Evolutionary conservation across 2,113 vertebrate species (phyloP).

Genomic region (Antechinus stuartii): DNA sequence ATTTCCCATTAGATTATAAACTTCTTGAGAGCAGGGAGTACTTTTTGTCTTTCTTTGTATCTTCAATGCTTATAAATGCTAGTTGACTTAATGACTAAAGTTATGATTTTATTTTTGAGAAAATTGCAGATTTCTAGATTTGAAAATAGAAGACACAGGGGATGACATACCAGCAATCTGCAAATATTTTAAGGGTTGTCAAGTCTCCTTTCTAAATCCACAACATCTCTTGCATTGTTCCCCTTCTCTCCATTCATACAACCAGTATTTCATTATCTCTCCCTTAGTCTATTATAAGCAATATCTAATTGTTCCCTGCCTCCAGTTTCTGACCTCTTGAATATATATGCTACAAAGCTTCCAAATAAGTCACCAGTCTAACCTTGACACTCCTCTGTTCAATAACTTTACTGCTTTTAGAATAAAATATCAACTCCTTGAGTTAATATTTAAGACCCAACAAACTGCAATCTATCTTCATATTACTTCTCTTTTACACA

Average conservation of each 20-base stretch:
- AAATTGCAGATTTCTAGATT: neutral
- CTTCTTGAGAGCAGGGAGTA: neutral
- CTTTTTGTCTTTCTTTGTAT: neutral
- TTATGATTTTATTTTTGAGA: neutral
- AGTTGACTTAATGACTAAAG: neutral
- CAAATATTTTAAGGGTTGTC: neutral
- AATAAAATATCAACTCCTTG: neutral
- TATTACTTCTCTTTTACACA: neutral
- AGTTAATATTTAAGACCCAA: neutral
- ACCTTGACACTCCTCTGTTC: neutral
- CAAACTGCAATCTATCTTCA: neutral
- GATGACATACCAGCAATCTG: neutral
- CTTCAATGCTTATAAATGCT: neutral
- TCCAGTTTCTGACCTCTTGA: neutral
- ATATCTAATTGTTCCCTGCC: neutral
- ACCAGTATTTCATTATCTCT: neutral
- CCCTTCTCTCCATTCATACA: neutral
- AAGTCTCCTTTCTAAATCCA: neutral
- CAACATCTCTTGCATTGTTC: neutral
- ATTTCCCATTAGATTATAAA: neutral
- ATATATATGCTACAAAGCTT: neutral
- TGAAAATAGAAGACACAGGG: neutral
- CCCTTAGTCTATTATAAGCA: neutral
- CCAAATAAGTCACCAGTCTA: neutral
- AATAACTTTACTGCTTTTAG: neutral